Percentiles rank a stretch among this genome's conserved stretches.
These are phyloP conservation scores for Toxotes lorentzi DNA, from an alignment of 2,797 vertebrate species.

Conservation along the genomic window DNA sequence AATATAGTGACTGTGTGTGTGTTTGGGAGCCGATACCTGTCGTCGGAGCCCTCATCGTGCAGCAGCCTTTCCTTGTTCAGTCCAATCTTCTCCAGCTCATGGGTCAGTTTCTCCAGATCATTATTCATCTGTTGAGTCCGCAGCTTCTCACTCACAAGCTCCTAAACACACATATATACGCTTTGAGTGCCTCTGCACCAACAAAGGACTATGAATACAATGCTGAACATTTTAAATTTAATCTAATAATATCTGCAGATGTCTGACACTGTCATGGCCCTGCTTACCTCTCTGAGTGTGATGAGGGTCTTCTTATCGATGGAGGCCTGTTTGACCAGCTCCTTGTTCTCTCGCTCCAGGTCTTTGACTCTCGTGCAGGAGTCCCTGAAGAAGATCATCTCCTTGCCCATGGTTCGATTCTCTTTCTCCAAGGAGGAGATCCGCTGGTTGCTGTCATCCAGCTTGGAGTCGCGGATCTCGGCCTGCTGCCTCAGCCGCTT, in stretches of 20 bases:
- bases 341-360: slow-evolving; percentile 95
- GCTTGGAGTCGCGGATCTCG: slow-evolving; percentile 94
- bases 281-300: slow-evolving; percentile 92
- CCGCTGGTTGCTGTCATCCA: slow-evolving; percentile 93
- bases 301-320: slow-evolving; percentile 97
- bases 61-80: slow-evolving; percentile 96
- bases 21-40: slow-evolving; percentile 86
- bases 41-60: slow-evolving; percentile 92
- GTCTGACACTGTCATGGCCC: not conserved
- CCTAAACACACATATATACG: slow-evolving; percentile 81
- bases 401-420: slow-evolving; percentile 93
- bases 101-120: slow-evolving; percentile 96
- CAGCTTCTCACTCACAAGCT: slow-evolving; percentile 96
- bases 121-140: slow-evolving; percentile 97
- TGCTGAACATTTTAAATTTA: not conserved
- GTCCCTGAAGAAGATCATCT: slow-evolving; percentile 93
- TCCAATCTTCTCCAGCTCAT: slow-evolving; percentile 98
- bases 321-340: slow-evolving; percentile 92
- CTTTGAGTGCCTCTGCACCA: not conserved
- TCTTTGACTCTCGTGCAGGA: slow-evolving; percentile 92
- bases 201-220: not conserved
- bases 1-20: not conserved
- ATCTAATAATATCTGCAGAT: not conserved
- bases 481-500: slow-evolving; percentile 96
- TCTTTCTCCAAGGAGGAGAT: slow-evolving; percentile 94